Percentiles rank a stretch among this genome's conserved stretches.
Evolutionary conservation across 1,140 invertebrate species (phyloP).

Genomic region (Paraescarpia echinospica): DNA sequence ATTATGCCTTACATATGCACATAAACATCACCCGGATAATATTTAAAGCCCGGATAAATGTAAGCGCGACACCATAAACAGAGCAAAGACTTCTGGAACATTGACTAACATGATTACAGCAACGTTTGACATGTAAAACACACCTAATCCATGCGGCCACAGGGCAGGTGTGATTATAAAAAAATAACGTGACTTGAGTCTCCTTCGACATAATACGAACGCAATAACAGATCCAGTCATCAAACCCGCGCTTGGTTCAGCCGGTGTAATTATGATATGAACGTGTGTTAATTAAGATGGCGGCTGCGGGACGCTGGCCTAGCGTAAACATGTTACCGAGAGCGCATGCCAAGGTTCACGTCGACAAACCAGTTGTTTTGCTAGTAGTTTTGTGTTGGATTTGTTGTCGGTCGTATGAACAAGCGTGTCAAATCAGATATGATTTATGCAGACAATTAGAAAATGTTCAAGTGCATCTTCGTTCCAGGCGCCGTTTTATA

Average conservation of each 20-base stretch:
- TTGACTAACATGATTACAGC: neutral
- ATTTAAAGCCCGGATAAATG: no score
- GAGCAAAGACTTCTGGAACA: neutral
- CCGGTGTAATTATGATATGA: neutral
- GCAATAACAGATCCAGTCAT: neutral
- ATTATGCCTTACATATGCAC: no score
- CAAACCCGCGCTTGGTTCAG: neutral
- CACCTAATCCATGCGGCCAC: neutral
- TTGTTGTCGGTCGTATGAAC: neutral
- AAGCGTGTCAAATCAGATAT: no score
- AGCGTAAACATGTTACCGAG: neutral
- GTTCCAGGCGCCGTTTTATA: no score
- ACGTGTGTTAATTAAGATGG: neutral
- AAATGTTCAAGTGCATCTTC: no score
- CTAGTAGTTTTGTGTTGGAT: neutral
- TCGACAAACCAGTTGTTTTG: no score
- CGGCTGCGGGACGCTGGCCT: no score
- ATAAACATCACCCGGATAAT: no score
- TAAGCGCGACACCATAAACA: neutral
- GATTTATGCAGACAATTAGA: no score
- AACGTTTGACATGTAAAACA: neutral
- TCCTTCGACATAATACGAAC: neutral
- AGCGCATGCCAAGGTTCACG: neutral
- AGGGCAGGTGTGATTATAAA: neutral
- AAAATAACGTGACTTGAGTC: no score